A percentile compares a stretch with the other conserved stretches of the same genome.
phyloP scores from a whole-genome alignment of 1,140 invertebrate species.

The Zaprionus camerounensis region DNA sequence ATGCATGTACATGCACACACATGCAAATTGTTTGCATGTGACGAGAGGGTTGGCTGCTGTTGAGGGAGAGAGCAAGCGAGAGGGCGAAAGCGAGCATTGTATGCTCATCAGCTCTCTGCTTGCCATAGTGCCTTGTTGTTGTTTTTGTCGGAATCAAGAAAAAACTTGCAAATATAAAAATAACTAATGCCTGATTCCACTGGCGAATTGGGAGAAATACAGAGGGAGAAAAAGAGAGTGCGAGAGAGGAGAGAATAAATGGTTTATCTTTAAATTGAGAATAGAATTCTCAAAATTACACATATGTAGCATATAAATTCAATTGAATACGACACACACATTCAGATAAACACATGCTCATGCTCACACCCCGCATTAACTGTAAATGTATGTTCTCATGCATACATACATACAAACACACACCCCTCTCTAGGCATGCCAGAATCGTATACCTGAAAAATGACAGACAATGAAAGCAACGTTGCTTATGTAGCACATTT shows the following conservation, averaged over 20 bases:
- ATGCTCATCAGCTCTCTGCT: conserved; percentile 48
- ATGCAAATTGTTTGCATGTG: conserved; percentile 9
- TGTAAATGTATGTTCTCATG: neutral
- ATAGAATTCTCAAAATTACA: neutral
- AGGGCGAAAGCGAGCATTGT: conserved; percentile 39
- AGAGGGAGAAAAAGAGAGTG: neutral
- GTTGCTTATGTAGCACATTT: conserved; percentile 56
- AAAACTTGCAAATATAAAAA: conserved; percentile 20
- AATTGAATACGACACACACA: neutral
- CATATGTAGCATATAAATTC: neutral
- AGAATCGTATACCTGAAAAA: conserved; percentile 32
- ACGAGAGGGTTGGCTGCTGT: conserved; percentile 30
- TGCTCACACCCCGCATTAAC: conserved; percentile 3
- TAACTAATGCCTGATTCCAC: conserved; percentile 11
- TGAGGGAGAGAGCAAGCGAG: conserved; percentile 14
- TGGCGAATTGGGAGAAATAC: neutral
- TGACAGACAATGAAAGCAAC: conserved; percentile 23
- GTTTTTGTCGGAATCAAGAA: conserved; percentile 13
- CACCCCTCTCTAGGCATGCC: conserved; percentile 20
- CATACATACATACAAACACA: conserved; percentile 21
- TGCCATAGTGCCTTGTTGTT: conserved; percentile 34
- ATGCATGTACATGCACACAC: neutral
- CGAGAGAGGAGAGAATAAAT: neutral
- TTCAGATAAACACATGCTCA: conserved; percentile 5
- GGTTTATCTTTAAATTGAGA: conserved; percentile 15